A percentile compares a stretch with the other conserved stretches of the same genome.
Conservation (phyloP, 2,113 vertebrate species). For the Myanophis thanlyinensis region DNA sequence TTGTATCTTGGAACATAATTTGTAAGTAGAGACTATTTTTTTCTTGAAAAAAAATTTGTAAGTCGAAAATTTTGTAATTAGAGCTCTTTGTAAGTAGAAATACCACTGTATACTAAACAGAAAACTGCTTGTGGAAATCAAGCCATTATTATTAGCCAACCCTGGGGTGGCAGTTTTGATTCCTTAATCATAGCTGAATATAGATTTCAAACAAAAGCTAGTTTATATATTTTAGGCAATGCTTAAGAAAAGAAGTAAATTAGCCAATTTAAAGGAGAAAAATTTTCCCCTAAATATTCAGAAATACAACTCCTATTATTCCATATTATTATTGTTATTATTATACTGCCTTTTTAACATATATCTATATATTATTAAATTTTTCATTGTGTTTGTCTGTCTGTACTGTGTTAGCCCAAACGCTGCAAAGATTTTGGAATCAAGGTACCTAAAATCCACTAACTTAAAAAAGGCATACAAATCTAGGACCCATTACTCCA, state of each 20-base stretch:
- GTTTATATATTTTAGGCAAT: not conserved
- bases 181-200: not conserved
- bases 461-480: not conserved
- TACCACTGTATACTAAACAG: fast-evolving
- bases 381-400: not conserved
- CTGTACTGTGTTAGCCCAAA: not conserved
- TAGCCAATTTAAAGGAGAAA: not conserved
- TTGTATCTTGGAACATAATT: too few relatives aligned
- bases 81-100: too few relatives aligned
- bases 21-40: too few relatives aligned
- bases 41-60: too few relatives aligned
- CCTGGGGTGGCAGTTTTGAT: not conserved
- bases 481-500: not conserved
- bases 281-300: not conserved
- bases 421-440: not conserved
- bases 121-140: not conserved
- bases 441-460: not conserved
- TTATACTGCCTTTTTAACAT: not conserved
- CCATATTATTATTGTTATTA: not conserved
- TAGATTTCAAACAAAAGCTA: not conserved
- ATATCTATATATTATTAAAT: not conserved
- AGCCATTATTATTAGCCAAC: not conserved
- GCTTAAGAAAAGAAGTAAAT: not conserved
- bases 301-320: not conserved
- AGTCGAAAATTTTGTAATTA: too few relatives aligned